Conservation (phyloP, 2,113 vertebrate genomes). For the Leptodactylus fuscus region DNA sequence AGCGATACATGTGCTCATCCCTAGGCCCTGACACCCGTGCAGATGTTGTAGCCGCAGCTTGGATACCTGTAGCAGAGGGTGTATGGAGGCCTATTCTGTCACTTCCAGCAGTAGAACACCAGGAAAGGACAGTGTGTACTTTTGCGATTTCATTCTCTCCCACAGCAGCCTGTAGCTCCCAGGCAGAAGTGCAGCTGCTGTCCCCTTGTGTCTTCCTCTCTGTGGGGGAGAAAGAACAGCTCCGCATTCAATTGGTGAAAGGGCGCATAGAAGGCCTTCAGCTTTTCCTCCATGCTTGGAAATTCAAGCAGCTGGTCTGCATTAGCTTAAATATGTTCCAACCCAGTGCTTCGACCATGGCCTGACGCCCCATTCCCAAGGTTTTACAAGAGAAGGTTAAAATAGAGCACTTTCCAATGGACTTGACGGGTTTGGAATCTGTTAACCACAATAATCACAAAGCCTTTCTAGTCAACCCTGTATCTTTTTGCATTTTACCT, state of each 20-base stretch:
- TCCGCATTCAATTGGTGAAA: background rate
- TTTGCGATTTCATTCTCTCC: background rate
- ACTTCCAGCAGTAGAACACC: background rate
- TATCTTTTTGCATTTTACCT: background rate
- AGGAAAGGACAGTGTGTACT: background rate
- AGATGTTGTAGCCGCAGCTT: too few relatives aligned
- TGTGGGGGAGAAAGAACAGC: constrained; percentile 17
- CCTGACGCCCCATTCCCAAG: constrained; percentile 49
- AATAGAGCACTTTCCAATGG: constrained; percentile 40
- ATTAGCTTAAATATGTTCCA: constrained; percentile 57
- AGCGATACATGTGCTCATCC: too few relatives aligned
- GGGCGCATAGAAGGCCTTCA: constrained; percentile 24
- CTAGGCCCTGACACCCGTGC: too few relatives aligned
- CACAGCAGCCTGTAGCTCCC: constrained; percentile 6
- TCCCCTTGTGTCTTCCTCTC: constrained; percentile 36
- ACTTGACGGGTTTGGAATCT: background rate
- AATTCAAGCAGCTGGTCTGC: constrained; percentile 47
- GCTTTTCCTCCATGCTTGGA: constrained; percentile 9
- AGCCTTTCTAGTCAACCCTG: background rate
- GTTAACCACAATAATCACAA: background rate
- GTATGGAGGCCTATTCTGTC: background rate
- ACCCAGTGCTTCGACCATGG: constrained; percentile 11
- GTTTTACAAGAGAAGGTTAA: constrained; percentile 41
- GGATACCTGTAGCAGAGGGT: background rate
- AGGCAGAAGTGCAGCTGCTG: constrained; percentile 39